Evolutionary conservation across 2,888 invertebrate genomes (phyloP).

Genomic region (Lordiphosa andalusiaca): DNA sequence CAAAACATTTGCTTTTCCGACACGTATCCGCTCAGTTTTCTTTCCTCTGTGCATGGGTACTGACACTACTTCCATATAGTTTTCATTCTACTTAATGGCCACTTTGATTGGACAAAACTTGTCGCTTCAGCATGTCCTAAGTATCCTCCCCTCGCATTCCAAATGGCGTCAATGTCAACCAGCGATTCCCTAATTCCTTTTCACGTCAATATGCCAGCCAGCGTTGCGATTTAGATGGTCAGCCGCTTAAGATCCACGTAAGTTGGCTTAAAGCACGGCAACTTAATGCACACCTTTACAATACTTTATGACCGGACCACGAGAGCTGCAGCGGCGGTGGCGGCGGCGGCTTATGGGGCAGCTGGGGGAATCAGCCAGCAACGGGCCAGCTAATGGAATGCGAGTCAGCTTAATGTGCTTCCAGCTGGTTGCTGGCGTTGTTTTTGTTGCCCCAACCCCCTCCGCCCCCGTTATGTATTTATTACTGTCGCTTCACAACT

Average conservation of each 20-base stretch:
- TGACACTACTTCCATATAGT: too few species aligned
- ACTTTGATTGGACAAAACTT: too few species aligned
- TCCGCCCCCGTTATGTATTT: constrained; percentile 45
- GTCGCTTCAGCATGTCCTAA: background rate
- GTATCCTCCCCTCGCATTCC: background rate
- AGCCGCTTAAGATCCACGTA: constrained; percentile 15
- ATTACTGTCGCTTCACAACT: constrained; percentile 38
- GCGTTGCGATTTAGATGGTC: constrained; percentile 5
- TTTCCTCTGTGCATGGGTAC: too few species aligned
- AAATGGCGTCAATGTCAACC: constrained; percentile 18
- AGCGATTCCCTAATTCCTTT: constrained; percentile 12
- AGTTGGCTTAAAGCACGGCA: constrained; percentile 40
- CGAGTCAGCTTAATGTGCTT: constrained; percentile 38
- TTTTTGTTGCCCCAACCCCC: constrained; percentile 9
- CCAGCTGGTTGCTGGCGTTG: constrained; percentile 26
- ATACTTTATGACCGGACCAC: constrained; percentile 48
- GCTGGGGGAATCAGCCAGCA: constrained; percentile 30
- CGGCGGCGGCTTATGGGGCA: constrained; percentile 9
- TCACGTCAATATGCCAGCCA: constrained; percentile 14
- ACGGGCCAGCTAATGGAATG: constrained; percentile 22
- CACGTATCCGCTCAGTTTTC: too few species aligned
- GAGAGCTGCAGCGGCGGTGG: constrained; percentile 9
- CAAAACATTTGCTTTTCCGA: too few species aligned
- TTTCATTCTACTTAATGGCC: too few species aligned
- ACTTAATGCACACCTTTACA: constrained; percentile 43